A percentile compares a stretch with the other conserved stretches of the same genome.
These are phyloP conservation scores for Phylloscopus collybita DNA, from an alignment of 2,797 vertebrate species.

Conservation along the genomic window DNA sequence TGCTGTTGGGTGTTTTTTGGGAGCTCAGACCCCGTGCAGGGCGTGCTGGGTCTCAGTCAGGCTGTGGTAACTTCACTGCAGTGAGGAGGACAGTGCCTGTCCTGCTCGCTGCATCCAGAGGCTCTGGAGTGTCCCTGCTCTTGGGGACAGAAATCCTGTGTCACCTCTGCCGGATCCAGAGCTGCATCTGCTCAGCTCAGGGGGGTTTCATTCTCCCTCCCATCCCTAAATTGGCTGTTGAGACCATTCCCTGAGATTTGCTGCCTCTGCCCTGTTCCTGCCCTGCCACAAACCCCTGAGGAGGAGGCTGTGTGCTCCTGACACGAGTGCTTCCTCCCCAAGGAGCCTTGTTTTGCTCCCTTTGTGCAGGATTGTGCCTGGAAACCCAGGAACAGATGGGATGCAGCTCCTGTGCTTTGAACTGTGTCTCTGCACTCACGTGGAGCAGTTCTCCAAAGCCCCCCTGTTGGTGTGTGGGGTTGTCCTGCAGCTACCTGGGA, in stretches of 20 bases:
- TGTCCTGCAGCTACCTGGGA: background rate
- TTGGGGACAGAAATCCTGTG: background rate
- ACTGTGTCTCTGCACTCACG: background rate
- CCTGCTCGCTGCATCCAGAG: background rate
- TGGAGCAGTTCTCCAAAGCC: background rate
- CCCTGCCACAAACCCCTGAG: background rate
- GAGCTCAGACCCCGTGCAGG: background rate
- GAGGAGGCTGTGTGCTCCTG: background rate
- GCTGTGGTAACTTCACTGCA: background rate
- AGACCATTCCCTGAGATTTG: fast-evolving
- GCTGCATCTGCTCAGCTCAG: background rate
- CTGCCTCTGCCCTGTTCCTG: background rate
- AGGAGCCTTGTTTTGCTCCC: background rate
- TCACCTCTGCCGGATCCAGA: background rate
- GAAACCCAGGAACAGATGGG: background rate
- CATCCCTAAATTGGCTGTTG: background rate
- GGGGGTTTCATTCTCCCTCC: background rate
- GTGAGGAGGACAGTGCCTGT: background rate
- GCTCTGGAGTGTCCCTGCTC: background rate
- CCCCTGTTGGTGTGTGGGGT: background rate
- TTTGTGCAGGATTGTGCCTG: background rate
- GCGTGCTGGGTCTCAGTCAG: background rate
- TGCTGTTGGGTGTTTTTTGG: background rate
- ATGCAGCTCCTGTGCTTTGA: background rate
- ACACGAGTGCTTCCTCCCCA: background rate